Evolutionary conservation across 2,113 vertebrate species (phyloP), one percentile per base, ranked within the genome.

Genomic region (Aptenodytes patagonicus): DNA sequence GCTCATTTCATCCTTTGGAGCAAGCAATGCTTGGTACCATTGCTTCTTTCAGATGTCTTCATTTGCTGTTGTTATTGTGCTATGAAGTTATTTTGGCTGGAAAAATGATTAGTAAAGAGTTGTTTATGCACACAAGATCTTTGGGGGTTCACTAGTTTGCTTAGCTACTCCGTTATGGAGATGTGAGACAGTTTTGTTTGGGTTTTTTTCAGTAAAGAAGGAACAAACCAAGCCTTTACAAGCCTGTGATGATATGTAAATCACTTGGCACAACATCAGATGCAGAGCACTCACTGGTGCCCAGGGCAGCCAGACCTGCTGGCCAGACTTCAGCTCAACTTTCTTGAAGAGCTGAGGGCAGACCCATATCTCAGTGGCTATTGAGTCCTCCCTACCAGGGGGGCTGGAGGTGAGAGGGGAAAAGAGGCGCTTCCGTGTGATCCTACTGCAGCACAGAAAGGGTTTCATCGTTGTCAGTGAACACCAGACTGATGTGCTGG

Each of bases 201-300:
- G 1, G 0, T 3, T 47, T 72, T 54, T 76, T 49, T 60, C 29
- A 77, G 14, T 28, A 77, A 55, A 36, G 18, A 44, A 58, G 38
- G n/a, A 80, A 32, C 11, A 87, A 31, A 36, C 6, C 5, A 83
- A 49, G 13, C 22, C 4, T 40, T 8, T 58, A 26, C 0, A 6
- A 77, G n/a, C 16, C 49, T 5, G 0, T 7, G 29, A 65, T 14
- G 13, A 54, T 20, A 22, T 4, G 28, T 38, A 69, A 76, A 58
- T 92, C 40, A 54, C 7, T 8, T 58, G 52, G 44, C 38, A 55
- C 21, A 55, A 40, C 13, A 82, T 70, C 40, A 57, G 40, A 64
- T 11, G 19, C 10, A 58, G 71, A 80, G 46, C n/a, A 40, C 25
- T 51, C 16, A 24, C 4, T 0, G 1, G 9, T 1, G 1, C 26